Evolutionary conservation across 2,113 vertebrate species (phyloP).

Genomic region (Holacanthus passer): DNA sequence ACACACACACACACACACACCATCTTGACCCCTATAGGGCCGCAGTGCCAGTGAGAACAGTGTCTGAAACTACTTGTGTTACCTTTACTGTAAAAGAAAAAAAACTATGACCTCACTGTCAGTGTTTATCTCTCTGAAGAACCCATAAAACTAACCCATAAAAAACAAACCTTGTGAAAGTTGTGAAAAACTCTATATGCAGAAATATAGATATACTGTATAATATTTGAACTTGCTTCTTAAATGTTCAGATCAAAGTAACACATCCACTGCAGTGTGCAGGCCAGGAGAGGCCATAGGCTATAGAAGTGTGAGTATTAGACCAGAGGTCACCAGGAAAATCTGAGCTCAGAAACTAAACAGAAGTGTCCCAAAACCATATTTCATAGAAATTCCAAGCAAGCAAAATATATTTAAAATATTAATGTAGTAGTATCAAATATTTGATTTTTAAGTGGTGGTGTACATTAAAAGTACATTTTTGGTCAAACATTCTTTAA

Average conservation of each 20-base stretch:
- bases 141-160: not conserved
- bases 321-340: not conserved
- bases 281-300: not conserved
- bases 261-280: not conserved
- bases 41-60: not conserved
- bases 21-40: conserved; percentile 45
- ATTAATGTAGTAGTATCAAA: not conserved
- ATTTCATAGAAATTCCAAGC: not conserved
- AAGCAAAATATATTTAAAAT: not conserved
- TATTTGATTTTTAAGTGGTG: conserved; percentile 6
- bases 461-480: too few relatives aligned
- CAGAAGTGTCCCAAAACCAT: not conserved
- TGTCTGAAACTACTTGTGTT: not conserved
- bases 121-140: not conserved
- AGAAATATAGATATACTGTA: not conserved
- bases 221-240: not conserved
- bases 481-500: too few relatives aligned
- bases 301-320: not conserved
- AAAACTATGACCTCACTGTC: not conserved
- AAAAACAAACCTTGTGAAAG: not conserved
- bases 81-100: not conserved
- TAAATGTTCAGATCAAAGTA: not conserved
- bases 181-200: not conserved
- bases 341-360: not conserved
- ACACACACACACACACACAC: conserved; percentile 29